phyloP scores from a whole-genome alignment of 2,888 invertebrate genomes.

The Rhorus exstirpatorius region DNA sequence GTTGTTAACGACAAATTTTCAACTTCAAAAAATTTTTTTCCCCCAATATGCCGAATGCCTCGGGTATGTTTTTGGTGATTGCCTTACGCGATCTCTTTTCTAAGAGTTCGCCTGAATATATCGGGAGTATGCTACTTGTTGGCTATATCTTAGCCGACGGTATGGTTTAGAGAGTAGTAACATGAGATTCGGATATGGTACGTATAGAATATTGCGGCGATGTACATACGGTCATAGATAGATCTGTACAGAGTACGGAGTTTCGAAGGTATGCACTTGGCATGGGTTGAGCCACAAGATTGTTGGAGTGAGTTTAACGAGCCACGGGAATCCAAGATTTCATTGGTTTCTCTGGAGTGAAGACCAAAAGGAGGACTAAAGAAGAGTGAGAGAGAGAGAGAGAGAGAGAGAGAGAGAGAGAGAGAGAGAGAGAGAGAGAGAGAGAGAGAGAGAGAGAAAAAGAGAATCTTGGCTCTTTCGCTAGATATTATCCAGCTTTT shows the following conservation, averaged over 20 bases:
- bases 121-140: constrained; percentile 4
- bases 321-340: constrained; percentile 72
- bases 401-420: constrained; percentile 3
- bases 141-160: constrained; percentile 27
- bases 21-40: too few relatives aligned
- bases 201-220: constrained; percentile 40
- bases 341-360: constrained; percentile 62
- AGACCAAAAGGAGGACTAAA: constrained; percentile 15
- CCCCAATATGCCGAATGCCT: too few relatives aligned
- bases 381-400: constrained; percentile 9
- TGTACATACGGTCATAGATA: constrained; percentile 6
- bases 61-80: too few relatives aligned
- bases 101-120: neutral
- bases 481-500: constrained; percentile 82
- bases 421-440: constrained; percentile 1
- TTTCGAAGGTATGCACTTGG: constrained; percentile 68
- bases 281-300: constrained; percentile 64
- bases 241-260: constrained; percentile 12
- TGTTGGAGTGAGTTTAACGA: constrained; percentile 72
- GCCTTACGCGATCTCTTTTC: neutral
- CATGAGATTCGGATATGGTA: constrained; percentile 12
- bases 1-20: too few relatives aligned
- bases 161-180: constrained; percentile 32
- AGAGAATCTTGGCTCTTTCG: constrained; percentile 79
- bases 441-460: constrained; percentile 17